A percentile compares a stretch with the other conserved stretches of the same genome.
These are phyloP conservation scores for Itoplectis maculator DNA, from an alignment of 2,888 invertebrate genomes.

Conservation along the genomic window DNA sequence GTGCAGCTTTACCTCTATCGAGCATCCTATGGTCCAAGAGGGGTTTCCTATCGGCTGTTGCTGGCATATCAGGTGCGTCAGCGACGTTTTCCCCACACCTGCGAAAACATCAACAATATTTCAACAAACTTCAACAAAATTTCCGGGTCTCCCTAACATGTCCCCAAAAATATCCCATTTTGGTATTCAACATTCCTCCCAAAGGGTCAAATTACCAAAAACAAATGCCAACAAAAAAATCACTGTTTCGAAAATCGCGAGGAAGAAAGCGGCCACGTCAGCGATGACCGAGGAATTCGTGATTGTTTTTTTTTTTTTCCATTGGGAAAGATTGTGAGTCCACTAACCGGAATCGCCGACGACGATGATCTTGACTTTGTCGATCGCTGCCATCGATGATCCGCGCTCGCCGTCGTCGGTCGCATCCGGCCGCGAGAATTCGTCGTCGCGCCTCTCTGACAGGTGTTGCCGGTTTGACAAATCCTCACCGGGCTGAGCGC, in stretches of 20 bases:
- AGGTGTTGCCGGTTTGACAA: conserved; percentile 59
- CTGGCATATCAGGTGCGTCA: conserved; percentile 96
- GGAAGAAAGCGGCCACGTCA: conserved; percentile 27
- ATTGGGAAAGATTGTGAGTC: not conserved
- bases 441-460: conserved; percentile 43
- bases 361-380: conserved; percentile 95
- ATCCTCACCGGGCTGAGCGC: conserved; percentile 41
- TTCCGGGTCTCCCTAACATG: not conserved
- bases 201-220: not conserved
- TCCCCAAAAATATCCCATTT: too few relatives aligned
- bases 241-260: conserved; percentile 1
- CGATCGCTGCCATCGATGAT: conserved; percentile 91
- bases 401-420: conserved; percentile 57
- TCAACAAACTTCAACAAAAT: conserved; percentile 23
- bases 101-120: conserved; percentile 71
- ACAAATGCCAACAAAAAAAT: not conserved
- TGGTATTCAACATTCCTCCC: not conserved
- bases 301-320: too few relatives aligned
- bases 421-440: conserved; percentile 27
- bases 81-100: conserved; percentile 98
- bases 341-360: conserved; percentile 94
- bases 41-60: conserved; percentile 94
- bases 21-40: conserved; percentile 98
- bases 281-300: not conserved
- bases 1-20: conserved; percentile 97